These are phyloP conservation scores for Oenanthe oenanthe DNA, from an alignment of 2,113 vertebrate genomes.

Conservation along the genomic window DNA sequence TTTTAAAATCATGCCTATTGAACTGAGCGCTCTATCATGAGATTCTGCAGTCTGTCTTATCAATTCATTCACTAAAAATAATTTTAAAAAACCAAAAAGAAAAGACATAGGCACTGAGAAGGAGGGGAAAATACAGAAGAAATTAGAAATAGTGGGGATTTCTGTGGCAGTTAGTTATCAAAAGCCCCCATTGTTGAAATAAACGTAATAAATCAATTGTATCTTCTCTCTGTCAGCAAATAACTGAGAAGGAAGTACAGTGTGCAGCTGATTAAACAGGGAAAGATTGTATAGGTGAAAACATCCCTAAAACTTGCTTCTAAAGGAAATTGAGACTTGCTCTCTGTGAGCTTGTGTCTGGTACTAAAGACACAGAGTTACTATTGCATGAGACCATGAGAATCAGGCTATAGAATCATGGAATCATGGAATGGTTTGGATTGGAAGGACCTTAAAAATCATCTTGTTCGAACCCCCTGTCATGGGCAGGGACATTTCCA, in stretches of 20 bases:
- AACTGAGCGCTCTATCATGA: not conserved
- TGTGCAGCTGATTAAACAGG: not conserved
- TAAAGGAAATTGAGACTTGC: not conserved
- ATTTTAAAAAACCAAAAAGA: not conserved
- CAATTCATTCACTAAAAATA: not conserved
- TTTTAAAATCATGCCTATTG: not conserved
- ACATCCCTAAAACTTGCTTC: not conserved
- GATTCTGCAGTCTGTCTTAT: not conserved
- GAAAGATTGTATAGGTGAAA: not conserved
- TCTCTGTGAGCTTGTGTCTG: not conserved
- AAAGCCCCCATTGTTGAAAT: not conserved
- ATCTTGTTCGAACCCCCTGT: not conserved
- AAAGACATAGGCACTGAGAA: accelerated
- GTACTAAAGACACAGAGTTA: not conserved
- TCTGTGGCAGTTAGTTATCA: not conserved
- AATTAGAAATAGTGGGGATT: conserved; percentile 1
- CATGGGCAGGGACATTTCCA: not conserved
- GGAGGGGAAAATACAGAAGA: not conserved
- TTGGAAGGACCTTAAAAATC: not conserved
- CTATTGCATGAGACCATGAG: not conserved
- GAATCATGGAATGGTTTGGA: not conserved
- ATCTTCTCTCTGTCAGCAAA: not conserved
- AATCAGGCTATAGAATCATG: not conserved
- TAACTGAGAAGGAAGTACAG: not conserved
- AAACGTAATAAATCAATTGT: not conserved